A percentile compares a stretch with the other conserved stretches of the same genome.
Evolutionary conservation across 2,113 vertebrate genomes (phyloP).

Genomic region (Heterotilapia buettikoferi): DNA sequence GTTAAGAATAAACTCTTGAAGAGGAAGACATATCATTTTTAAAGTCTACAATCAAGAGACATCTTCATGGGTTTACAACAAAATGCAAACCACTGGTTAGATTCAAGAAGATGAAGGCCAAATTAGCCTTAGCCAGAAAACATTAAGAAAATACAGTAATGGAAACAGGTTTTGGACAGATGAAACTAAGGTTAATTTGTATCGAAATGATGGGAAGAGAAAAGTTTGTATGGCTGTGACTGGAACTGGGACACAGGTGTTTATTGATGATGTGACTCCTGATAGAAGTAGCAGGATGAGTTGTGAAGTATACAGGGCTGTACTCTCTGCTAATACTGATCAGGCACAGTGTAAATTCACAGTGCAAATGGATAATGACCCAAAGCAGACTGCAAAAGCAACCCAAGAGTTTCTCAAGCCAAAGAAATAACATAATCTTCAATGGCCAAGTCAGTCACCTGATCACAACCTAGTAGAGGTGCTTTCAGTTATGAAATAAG

Average conservation of each 20-base stretch:
- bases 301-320: neutral
- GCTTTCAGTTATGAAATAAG: neutral
- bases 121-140: neutral
- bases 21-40: neutral
- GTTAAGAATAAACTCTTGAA: neutral
- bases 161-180: neutral
- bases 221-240: neutral
- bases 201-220: neutral
- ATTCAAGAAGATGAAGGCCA: neutral
- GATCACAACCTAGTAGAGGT: neutral
- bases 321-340: neutral
- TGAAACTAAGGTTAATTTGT: neutral
- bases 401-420: neutral
- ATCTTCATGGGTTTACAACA: neutral
- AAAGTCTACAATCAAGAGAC: neutral
- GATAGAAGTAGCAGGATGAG: neutral
- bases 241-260: neutral
- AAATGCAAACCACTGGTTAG: neutral
- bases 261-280: neutral
- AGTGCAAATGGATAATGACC: neutral
- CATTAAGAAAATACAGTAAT: neutral
- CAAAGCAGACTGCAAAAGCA: neutral
- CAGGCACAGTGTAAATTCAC: neutral
- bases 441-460: neutral
- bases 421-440: neutral